phyloP scores from a whole-genome alignment of 2,888 invertebrate species.

The Stramonita haemastoma region DNA sequence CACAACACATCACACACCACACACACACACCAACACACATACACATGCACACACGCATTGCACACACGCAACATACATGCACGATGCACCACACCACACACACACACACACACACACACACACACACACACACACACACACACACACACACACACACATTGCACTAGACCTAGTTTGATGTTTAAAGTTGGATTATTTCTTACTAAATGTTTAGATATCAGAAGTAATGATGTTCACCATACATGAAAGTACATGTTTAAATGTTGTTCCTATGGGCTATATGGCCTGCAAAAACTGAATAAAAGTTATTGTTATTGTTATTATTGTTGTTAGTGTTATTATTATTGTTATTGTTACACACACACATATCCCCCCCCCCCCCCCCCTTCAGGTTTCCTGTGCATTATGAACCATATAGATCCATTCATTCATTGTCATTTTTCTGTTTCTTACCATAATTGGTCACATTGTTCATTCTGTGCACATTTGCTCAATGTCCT shows the following conservation, averaged over 20 bases:
- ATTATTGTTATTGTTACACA: no score
- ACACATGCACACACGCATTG: conserved; percentile 12
- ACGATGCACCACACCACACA: background rate
- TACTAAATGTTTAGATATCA: no score
- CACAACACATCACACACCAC: conserved; percentile 12
- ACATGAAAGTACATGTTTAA: no score
- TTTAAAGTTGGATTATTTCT: no score
- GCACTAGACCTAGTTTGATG: no score
- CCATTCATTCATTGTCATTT: background rate
- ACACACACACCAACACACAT: conserved; percentile 37
- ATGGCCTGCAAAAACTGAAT: no score
- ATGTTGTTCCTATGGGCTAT: no score
- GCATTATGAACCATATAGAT: background rate
- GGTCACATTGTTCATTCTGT: background rate
- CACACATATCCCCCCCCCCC: background rate
- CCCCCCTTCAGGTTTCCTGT: background rate
- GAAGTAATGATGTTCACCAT: no score
- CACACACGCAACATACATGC: background rate
- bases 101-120: background rate
- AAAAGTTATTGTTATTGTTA: no score
- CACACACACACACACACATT: background rate
- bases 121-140: background rate
- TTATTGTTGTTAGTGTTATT: no score
- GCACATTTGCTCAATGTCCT: background rate
- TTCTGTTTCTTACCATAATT: background rate